These are phyloP conservation scores for Struthio camelus DNA, from an alignment of 2,113 vertebrate species.

Conservation along the genomic window DNA sequence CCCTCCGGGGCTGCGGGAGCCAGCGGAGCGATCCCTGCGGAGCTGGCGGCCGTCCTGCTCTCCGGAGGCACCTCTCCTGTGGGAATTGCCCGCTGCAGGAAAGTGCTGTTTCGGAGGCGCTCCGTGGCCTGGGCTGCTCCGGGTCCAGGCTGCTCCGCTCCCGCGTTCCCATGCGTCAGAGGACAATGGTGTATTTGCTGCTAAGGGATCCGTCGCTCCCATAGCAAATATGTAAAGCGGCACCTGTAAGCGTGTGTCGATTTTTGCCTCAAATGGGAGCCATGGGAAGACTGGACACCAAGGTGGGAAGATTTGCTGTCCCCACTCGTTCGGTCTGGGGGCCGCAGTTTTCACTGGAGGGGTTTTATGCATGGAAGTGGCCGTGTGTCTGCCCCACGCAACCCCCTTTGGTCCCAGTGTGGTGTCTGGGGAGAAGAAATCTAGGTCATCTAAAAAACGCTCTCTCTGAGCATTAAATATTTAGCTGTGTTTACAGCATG, in stretches of 20 bases:
- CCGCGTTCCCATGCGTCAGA: fast-evolving
- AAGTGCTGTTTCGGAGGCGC: background rate
- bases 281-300: background rate
- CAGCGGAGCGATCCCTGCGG: background rate
- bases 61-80: background rate
- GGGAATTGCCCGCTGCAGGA: background rate
- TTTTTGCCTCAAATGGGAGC: background rate
- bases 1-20: background rate
- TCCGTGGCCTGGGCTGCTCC: no score
- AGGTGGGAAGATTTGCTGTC: background rate
- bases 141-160: background rate
- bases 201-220: background rate
- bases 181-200: background rate
- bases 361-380: fast-evolving
- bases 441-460: background rate
- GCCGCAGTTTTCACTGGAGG: background rate
- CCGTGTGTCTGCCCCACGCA: fast-evolving
- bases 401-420: background rate
- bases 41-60: background rate
- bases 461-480: background rate
- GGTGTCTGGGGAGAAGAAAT: background rate
- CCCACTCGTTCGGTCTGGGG: background rate
- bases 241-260: fast-evolving
- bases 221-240: fast-evolving
- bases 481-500: background rate